A percentile compares a stretch with the other conserved stretches of the same genome.
Conservation (phyloP, 2,888 invertebrate genomes). For the Monoplex corrugatus region DNA sequence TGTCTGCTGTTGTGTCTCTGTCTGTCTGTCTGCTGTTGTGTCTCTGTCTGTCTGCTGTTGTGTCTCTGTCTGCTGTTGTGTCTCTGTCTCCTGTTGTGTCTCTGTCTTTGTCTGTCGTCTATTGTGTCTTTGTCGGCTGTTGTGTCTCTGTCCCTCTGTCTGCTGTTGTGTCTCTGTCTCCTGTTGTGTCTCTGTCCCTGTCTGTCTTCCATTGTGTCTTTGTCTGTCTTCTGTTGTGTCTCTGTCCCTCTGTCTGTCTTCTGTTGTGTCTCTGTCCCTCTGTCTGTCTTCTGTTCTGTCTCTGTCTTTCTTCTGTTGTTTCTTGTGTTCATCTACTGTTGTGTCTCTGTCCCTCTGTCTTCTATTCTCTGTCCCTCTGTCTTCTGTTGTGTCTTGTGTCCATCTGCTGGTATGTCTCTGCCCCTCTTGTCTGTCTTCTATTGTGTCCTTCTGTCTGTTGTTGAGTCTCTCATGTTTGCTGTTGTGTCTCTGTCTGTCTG, state of each 20-base stretch:
- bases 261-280: no score
- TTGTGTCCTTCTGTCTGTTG: no score
- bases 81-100: not conserved
- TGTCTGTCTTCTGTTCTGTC: no score
- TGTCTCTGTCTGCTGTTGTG: not conserved
- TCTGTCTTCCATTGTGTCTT: not conserved
- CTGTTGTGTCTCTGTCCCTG: not conserved
- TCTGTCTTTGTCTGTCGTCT: not conserved
- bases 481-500: no score
- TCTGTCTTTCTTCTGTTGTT: no score
- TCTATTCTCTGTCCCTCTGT: no score
- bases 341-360: no score
- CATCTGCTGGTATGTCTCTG: no score
- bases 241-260: not conserved
- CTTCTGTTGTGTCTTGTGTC: no score
- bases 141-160: not conserved
- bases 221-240: not conserved
- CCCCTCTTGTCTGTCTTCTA: no score
- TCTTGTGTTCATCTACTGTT: no score
- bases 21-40: not conserved
- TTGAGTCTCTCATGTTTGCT: no score
- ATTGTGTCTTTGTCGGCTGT: not conserved
- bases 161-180: not conserved
- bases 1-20: not conserved
- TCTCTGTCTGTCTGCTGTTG: not conserved